These are phyloP conservation scores for Tigriopus japonicus DNA, from an alignment of 1,140 invertebrate genomes.

Conservation along the genomic window DNA sequence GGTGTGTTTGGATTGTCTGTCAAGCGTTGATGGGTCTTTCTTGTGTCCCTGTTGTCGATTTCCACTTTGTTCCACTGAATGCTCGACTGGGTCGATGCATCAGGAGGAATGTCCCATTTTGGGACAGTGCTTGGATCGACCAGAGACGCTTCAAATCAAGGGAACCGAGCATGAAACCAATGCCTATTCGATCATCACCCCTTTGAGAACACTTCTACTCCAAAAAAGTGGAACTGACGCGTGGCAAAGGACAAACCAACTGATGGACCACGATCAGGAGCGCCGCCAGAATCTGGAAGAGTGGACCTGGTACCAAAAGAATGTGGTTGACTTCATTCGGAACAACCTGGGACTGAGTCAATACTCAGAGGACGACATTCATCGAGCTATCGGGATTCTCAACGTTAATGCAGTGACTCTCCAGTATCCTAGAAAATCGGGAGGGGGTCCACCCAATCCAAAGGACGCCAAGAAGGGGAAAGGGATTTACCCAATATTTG, in stretches of 20 bases:
- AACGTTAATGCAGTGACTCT: slow-evolving; percentile 11
- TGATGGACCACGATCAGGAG: slow-evolving; percentile 7
- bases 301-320: slow-evolving; percentile 11
- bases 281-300: not conserved
- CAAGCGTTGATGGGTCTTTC: not conserved
- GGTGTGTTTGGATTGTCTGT: slow-evolving; percentile 1
- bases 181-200: slow-evolving; percentile 2
- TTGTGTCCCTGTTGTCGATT: not conserved
- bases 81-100: not conserved
- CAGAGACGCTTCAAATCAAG: not conserved
- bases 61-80: not conserved
- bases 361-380: not conserved
- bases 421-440: not conserved
- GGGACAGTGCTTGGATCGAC: not conserved
- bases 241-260: not conserved
- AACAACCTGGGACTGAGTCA: not conserved
- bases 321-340: not conserved
- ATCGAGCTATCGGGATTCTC: slow-evolving; percentile 6
- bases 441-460: no score
- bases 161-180: not conserved
- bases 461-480: not conserved
- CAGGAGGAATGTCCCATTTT: not conserved
- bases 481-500: slow-evolving; percentile 11
- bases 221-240: not conserved
- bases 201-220: slow-evolving; percentile 1